These are phyloP conservation scores for Epizoanthus illoricatus DNA, from an alignment of 92 coral and sea anemone genomes.

Conservation along the genomic window DNA sequence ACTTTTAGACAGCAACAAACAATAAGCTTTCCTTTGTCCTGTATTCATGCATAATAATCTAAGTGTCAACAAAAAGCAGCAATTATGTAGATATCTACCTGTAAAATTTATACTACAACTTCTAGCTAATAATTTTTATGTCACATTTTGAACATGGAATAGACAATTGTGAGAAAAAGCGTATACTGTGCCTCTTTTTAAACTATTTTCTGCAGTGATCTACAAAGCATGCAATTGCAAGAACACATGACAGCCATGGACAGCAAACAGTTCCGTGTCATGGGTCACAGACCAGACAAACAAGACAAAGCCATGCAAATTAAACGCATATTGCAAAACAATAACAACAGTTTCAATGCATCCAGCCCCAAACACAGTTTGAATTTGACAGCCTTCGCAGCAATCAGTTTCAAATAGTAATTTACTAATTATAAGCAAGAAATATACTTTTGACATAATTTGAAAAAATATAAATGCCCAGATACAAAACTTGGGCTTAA, in stretches of 20 bases:
- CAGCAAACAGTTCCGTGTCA: not conserved
- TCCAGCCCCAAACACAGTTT: not conserved
- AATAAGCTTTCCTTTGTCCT: not conserved
- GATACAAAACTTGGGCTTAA: slow-evolving; percentile 25
- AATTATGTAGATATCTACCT: not conserved
- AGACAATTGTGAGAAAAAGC: no score
- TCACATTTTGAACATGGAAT: no score
- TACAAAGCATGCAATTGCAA: slow-evolving; percentile 20
- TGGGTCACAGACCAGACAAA: not conserved
- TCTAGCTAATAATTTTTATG: not conserved
- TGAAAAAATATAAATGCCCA: slow-evolving; percentile 30
- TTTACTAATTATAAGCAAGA: not conserved
- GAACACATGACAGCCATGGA: not conserved
- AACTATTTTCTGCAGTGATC: slow-evolving; percentile 20
- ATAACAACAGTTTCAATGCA: slow-evolving; percentile 1
- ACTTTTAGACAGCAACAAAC: not conserved
- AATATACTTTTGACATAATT: not conserved
- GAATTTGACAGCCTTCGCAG: not conserved
- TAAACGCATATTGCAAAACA: slow-evolving; percentile 3
- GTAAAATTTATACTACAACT: not conserved
- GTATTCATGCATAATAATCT: not conserved
- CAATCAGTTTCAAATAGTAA: not conserved
- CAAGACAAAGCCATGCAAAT: slow-evolving; percentile 22
- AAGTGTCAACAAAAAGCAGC: slow-evolving; percentile 24
- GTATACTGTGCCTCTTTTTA: not conserved